phyloP scores from a whole-genome alignment of 2,888 invertebrate genomes.

The Apotomis capreana region DNA sequence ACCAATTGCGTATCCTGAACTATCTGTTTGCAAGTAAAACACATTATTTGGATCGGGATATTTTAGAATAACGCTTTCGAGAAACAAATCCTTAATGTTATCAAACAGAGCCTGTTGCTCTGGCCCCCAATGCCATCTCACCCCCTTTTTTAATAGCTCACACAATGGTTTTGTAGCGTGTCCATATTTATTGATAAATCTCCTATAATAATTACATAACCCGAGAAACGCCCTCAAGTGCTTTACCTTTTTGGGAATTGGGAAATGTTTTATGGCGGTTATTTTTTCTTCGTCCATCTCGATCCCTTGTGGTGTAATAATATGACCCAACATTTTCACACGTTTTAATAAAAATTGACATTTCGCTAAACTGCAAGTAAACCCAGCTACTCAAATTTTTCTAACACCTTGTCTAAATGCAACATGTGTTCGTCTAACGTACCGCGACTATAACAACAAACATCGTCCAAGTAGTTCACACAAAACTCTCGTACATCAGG shows the following conservation, averaged over 20 bases:
- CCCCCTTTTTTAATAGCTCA: not conserved
- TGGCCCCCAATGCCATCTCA: not conserved
- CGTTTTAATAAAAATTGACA: slow-evolving; percentile 5
- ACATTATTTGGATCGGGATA: not conserved
- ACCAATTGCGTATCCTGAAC: slow-evolving; percentile 1
- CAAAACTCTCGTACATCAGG: too few species aligned
- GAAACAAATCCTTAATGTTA: not conserved
- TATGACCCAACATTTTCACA: not conserved
- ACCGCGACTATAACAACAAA: too few species aligned
- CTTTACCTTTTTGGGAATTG: not conserved
- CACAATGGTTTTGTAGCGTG: slow-evolving; percentile 5
- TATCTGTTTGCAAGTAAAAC: slow-evolving; percentile 24
- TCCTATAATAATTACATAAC: slow-evolving; percentile 9
- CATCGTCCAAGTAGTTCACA: too few species aligned
- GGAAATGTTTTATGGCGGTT: slow-evolving; percentile 2
- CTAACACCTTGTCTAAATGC: not conserved
- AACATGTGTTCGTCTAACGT: too few species aligned
- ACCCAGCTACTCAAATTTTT: not conserved
- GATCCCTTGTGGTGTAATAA: not conserved
- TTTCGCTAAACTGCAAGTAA: slow-evolving; percentile 5
- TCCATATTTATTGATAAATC: slow-evolving; percentile 1
- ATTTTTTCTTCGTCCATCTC: slow-evolving; percentile 8
- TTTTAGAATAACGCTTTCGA: not conserved
- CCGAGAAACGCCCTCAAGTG: too few species aligned
- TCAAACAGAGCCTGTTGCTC: too few species aligned